phyloP scores from a whole-genome alignment of 2,797 vertebrate genomes.

The Poecilia gillii region DNA sequence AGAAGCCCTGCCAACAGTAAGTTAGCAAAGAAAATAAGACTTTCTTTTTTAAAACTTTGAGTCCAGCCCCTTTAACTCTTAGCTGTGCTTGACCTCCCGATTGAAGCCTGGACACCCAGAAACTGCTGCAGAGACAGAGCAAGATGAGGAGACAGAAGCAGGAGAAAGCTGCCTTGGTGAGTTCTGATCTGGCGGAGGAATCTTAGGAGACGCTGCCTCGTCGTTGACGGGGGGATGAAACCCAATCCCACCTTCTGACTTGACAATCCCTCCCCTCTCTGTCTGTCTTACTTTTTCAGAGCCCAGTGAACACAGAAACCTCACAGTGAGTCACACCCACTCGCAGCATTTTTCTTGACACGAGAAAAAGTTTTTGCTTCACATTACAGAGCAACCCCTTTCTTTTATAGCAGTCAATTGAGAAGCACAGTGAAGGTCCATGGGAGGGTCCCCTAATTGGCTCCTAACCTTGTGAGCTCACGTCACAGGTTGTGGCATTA shows the following conservation, averaged over 20 bases:
- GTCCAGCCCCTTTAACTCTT: neutral
- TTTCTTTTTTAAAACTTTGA: neutral
- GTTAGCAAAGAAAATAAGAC: slow-evolving; percentile 29
- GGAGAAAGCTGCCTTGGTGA: slow-evolving; percentile 48
- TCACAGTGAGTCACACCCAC: slow-evolving; percentile 64
- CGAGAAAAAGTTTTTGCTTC: neutral
- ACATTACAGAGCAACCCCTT: neutral
- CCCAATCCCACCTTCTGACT: slow-evolving; percentile 47
- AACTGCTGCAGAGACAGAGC: slow-evolving; percentile 51
- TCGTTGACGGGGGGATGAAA: slow-evolving; percentile 52
- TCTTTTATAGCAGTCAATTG: neutral
- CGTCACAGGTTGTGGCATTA: slow-evolving; percentile 5
- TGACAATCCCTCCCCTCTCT: neutral
- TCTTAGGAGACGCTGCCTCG: slow-evolving; percentile 5
- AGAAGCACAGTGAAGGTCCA: slow-evolving; percentile 1
- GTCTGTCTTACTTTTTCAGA: slow-evolving; percentile 49
- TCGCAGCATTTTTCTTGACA: neutral
- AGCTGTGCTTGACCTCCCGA: slow-evolving; percentile 4
- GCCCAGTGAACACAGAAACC: slow-evolving; percentile 35
- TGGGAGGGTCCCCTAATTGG: slow-evolving; percentile 1
- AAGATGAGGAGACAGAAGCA: slow-evolving; percentile 38
- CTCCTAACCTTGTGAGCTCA: slow-evolving; percentile 6
- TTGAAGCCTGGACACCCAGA: slow-evolving; percentile 65
- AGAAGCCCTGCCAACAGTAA: slow-evolving; percentile 74
- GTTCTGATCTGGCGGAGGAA: slow-evolving; percentile 10